phyloP scores from a whole-genome alignment of 2,888 invertebrate species.

The Isoperla grammatica region DNA sequence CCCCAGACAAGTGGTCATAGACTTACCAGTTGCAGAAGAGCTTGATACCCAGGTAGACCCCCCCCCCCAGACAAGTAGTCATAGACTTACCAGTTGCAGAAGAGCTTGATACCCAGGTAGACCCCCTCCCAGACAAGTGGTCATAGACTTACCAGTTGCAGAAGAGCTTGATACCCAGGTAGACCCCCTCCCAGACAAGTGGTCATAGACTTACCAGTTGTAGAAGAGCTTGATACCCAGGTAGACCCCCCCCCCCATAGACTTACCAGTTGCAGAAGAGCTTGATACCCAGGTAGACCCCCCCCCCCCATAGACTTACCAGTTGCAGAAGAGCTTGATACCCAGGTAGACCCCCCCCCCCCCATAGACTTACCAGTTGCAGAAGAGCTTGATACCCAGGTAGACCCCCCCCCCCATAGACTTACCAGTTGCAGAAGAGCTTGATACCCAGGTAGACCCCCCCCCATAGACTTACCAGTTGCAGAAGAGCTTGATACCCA shows the following conservation, averaged over 20 bases:
- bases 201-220: constrained; percentile 34
- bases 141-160: constrained; percentile 36
- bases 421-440: constrained; percentile 35
- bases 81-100: constrained; percentile 35
- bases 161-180: constrained; percentile 36
- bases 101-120: constrained; percentile 36
- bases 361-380: constrained; percentile 35
- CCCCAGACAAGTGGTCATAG: no score
- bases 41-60: constrained; percentile 36
- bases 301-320: no score
- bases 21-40: constrained; percentile 35
- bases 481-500: constrained; percentile 37
- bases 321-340: constrained; percentile 36
- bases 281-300: constrained; percentile 36
- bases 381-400: constrained; percentile 36
- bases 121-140: no score
- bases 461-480: constrained; percentile 35
- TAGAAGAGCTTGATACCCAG: constrained; percentile 37
- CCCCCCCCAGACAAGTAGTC: no score
- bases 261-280: constrained; percentile 35
- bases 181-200: no score
- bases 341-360: no score
- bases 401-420: no score
- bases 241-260: no score
- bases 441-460: constrained; percentile 37